Evolutionary conservation across 2,113 vertebrate species (phyloP).

Genomic region (Ammodytes marinus): DNA sequence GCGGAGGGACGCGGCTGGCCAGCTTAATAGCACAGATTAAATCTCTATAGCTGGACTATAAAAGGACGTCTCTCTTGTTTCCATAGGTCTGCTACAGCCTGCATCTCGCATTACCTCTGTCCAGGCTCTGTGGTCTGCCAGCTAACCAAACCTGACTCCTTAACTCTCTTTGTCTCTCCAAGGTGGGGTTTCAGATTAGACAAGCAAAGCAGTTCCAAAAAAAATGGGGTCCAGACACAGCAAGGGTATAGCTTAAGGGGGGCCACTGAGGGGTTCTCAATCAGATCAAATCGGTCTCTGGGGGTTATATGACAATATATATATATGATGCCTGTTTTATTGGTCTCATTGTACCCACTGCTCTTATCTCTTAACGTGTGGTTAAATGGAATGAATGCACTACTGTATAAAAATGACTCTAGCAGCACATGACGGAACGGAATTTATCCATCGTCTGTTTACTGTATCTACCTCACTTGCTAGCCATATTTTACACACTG

Average conservation of each 20-base stretch:
- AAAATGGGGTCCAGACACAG: conserved; percentile 28
- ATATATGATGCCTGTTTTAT: not conserved
- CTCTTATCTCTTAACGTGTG: not conserved
- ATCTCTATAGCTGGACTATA: conserved; percentile 76
- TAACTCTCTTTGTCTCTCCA: conserved; percentile 34
- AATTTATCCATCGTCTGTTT: not conserved
- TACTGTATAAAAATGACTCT: not conserved
- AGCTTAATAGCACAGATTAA: conserved; percentile 74
- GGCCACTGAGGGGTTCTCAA: not conserved
- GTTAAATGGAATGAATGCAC: not conserved
- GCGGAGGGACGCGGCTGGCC: conserved; percentile 42
- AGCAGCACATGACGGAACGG: not conserved
- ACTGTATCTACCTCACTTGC: not conserved
- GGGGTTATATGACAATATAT: not conserved
- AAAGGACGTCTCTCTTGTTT: conserved; percentile 61
- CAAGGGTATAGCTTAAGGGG: not conserved
- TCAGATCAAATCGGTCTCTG: conserved; percentile 6
- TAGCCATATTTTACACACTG: not conserved
- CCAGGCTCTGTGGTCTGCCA: conserved; percentile 60
- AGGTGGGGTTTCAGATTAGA: conserved; percentile 36
- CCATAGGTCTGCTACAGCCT: conserved; percentile 66
- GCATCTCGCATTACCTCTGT: conserved; percentile 70
- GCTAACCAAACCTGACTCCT: conserved; percentile 67
- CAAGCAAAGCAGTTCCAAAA: conserved; percentile 9
- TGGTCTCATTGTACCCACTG: not conserved